Evolutionary conservation across 2,888 invertebrate genomes (phyloP), one percentile per base, ranked within the genome.

Genomic region (Meloe dianella): DNA sequence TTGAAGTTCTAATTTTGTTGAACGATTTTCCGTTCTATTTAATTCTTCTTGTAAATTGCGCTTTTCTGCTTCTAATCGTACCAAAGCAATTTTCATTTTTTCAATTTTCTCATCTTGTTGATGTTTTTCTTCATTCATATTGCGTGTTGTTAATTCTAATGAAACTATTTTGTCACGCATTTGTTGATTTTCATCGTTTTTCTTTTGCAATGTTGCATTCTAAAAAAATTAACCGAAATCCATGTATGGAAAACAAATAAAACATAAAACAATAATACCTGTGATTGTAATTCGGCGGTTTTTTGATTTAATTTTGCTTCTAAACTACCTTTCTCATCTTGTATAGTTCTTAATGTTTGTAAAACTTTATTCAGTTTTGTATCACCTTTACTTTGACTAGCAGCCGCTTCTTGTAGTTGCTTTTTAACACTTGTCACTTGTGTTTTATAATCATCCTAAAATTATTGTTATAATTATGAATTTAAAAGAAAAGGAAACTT

Each of bases 1-100:
- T 58, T 94, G 92, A 38, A 97, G 87, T 83, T 97, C 96, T 69
- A 96, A 85, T 74, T 96, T 93, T 0, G 95, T 90, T 12, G 92
- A 90, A 58, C 95, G 88, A 64, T 91, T 91, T 85, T 97, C 96
- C 17, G 90, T 89, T 68, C 94, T 90, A 2, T 91, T 90, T 30
- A 96, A 83, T 68, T 93, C 93, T 77, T 93, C 93, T 73, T 95
- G 92, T 38, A 96, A 82, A 72, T 87, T 88, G 9, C 93, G 90
- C 73, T 94, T 94, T 75, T 97, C 96, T 71, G 89, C 89, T 71
- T 96, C 95, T 14, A 93, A 84, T 77, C 92, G 90, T 2, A 86
- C 85, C 63, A 94, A 84, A 64, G 90, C 88, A 51, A 89, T 87
- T 14, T 91, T 90, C 73, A 92, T 85, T 82, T 90, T 94, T 58